These are phyloP conservation scores for Rhynchonema sp. DNA, from an alignment of 2,888 invertebrate species.

Conservation along the genomic window DNA sequence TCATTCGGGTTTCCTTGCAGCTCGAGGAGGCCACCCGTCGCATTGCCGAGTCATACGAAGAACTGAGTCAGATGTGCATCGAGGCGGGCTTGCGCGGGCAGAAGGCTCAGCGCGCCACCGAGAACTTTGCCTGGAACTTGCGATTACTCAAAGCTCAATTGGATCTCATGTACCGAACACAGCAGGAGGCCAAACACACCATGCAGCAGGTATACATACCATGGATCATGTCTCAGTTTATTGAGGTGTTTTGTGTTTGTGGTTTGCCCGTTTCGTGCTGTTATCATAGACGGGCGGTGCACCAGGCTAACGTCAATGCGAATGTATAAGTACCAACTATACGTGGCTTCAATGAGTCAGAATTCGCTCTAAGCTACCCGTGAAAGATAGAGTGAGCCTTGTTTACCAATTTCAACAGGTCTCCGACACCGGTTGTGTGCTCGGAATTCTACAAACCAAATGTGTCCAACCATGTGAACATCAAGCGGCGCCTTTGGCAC, in stretches of 20 bases:
- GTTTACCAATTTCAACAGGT: no score
- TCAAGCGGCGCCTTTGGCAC: no score
- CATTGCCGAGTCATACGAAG: constrained; percentile 31
- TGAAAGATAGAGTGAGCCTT: background rate
- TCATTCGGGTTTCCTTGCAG: constrained; percentile 11
- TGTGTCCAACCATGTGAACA: background rate
- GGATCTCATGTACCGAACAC: constrained; percentile 35
- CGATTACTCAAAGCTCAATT: constrained; percentile 38
- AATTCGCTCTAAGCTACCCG: no score
- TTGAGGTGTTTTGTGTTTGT: background rate
- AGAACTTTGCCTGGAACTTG: constrained; percentile 40
- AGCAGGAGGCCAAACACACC: constrained; percentile 35
- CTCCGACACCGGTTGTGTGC: background rate
- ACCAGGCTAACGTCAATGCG: no score
- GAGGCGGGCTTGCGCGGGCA: constrained; percentile 36
- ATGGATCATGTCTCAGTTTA: background rate
- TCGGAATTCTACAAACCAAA: background rate
- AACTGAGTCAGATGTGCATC: constrained; percentile 31
- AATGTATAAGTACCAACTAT: no score
- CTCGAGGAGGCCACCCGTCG: constrained; percentile 22
- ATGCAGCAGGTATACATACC: constrained; percentile 33
- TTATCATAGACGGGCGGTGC: no score
- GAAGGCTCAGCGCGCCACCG: constrained; percentile 34
- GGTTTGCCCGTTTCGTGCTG: no score
- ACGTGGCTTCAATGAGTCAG: no score